Evolutionary conservation across 2,888 invertebrate species (phyloP).

Genomic region (Pogonocherus hispidulus): DNA sequence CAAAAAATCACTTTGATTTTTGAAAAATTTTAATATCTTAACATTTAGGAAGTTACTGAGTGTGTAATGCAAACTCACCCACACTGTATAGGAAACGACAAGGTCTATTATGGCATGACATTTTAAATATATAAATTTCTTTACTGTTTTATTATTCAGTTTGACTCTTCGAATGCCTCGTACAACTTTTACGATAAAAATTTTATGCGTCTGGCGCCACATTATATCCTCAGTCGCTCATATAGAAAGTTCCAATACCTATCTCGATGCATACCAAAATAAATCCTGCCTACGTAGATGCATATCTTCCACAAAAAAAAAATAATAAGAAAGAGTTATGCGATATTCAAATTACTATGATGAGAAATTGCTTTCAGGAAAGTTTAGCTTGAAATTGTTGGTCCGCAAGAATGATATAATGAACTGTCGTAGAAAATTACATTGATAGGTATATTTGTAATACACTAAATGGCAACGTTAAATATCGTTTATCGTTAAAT

Average conservation of each 20-base stretch:
- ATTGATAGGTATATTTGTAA: too few relatives aligned
- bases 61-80: too few relatives aligned
- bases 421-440: too few relatives aligned
- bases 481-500: too few relatives aligned
- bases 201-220: constrained; percentile 24
- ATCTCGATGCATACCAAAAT: constrained; percentile 17
- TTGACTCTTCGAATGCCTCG: background rate
- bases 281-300: constrained; percentile 17
- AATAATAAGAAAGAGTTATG: background rate
- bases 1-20: too few relatives aligned
- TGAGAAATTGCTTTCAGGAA: background rate
- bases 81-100: too few relatives aligned
- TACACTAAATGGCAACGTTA: too few relatives aligned
- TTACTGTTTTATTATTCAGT: too few relatives aligned
- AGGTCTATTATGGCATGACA: too few relatives aligned
- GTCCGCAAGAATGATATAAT: background rate
- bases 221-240: background rate
- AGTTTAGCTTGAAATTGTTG: background rate
- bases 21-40: too few relatives aligned
- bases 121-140: too few relatives aligned
- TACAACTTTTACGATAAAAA: constrained; percentile 25
- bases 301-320: constrained; percentile 4
- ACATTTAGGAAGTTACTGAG: too few relatives aligned
- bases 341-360: background rate
- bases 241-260: constrained; percentile 24